These are phyloP conservation scores for Platyura marginata DNA, from an alignment of 1,140 invertebrate species.

Conservation along the genomic window DNA sequence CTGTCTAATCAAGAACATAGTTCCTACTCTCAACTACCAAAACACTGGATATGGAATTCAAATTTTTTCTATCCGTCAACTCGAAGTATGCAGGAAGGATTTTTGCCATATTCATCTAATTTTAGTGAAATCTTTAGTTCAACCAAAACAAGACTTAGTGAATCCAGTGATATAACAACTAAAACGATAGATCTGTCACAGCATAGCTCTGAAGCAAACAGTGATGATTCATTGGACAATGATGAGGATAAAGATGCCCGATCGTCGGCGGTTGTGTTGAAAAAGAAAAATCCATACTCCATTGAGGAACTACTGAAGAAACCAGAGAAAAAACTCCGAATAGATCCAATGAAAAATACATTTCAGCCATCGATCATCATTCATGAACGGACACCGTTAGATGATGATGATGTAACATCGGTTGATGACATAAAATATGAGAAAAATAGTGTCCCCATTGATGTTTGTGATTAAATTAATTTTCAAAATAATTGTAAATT, in stretches of 20 bases:
- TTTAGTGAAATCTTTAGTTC: not conserved
- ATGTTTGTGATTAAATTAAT: conserved; percentile 1
- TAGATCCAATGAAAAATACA: conserved; percentile 9
- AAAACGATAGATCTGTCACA: not conserved
- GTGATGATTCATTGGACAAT: conserved; percentile 4
- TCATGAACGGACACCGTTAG: not conserved
- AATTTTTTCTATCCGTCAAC: not conserved
- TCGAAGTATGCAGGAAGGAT: not conserved
- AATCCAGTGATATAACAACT: not conserved
- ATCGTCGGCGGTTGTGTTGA: conserved; percentile 22
- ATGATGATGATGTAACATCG: not conserved
- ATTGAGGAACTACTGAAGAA: conserved; percentile 73
- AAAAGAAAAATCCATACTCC: conserved; percentile 64
- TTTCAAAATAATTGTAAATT: too few species aligned
- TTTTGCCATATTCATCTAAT: not conserved
- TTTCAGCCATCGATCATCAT: not conserved
- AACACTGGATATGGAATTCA: conserved; percentile 24
- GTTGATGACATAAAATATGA: not conserved
- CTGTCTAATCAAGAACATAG: not conserved
- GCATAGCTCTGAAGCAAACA: conserved; percentile 1
- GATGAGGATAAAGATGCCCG: not conserved
- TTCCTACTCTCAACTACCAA: conserved; percentile 4
- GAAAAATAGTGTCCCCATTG: not conserved
- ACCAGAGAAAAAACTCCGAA: conserved; percentile 33
- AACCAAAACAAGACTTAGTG: not conserved